These are phyloP conservation scores for Pseudoatta argentina DNA, from an alignment of 1,140 invertebrate genomes.

Conservation along the genomic window DNA sequence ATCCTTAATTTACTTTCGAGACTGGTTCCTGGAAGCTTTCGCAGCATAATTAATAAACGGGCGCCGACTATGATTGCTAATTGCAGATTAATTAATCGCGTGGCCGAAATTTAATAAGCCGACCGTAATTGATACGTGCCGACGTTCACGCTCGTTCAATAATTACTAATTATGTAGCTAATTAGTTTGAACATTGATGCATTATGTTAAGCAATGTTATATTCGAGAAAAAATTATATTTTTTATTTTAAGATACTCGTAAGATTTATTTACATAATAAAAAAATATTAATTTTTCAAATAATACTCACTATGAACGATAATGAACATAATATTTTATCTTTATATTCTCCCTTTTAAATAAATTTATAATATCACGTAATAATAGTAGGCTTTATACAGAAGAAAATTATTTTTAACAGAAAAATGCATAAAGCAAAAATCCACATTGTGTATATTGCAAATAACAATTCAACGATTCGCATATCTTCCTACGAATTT, in stretches of 20 bases:
- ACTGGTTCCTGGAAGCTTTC: slow-evolving; percentile 57
- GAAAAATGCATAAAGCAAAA: not conserved
- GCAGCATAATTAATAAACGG: slow-evolving; percentile 70
- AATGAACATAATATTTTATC: not conserved
- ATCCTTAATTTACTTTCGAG: slow-evolving; percentile 69
- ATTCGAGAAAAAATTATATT: slow-evolving; percentile 21
- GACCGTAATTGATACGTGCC: slow-evolving; percentile 44
- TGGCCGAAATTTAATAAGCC: slow-evolving; percentile 54
- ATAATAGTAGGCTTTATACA: not conserved
- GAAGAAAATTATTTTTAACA: not conserved
- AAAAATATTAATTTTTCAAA: not conserved
- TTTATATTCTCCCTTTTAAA: not conserved
- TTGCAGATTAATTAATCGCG: slow-evolving; percentile 69
- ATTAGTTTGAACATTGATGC: slow-evolving; percentile 33
- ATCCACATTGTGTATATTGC: not conserved
- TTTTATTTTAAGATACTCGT: not conserved
- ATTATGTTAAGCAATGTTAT: slow-evolving; percentile 11
- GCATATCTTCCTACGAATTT: not conserved
- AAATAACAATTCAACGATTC: not conserved
- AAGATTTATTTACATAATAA: not conserved
- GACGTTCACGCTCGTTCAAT: slow-evolving; percentile 53
- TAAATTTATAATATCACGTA: not conserved
- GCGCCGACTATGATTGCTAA: slow-evolving; percentile 56
- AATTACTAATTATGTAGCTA: slow-evolving; percentile 61
- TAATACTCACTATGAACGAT: not conserved